Base-by-base conservation (phyloP, 2,797 vertebrate species). In the Peromyscus melanophrys region DNA sequence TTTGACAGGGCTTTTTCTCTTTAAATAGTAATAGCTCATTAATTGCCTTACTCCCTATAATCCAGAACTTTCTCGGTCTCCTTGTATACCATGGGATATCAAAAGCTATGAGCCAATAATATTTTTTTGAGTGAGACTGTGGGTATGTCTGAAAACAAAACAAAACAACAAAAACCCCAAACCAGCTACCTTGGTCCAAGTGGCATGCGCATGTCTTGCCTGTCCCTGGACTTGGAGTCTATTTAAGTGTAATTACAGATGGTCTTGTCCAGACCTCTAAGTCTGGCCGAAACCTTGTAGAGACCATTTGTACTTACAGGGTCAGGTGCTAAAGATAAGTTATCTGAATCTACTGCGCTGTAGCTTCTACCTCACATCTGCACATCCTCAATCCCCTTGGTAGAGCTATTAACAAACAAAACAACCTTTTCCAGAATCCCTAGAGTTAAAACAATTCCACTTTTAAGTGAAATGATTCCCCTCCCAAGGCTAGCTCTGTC, bases 1-100 rank as follows among this genome's bases (percentile, higher is more conserved):
- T 98, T 97, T 97, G 95, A 97, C 96, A 94, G 76, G 46, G 52
- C 86, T 93, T 97, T 49, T 96, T 71, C 75, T 94, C 92, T 97
- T 97, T 97, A 97, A 96, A 98, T 97, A 97, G 96, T 95, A 96
- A 96, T 96, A 89, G 87, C 86, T 97, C 90, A 92, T 97, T 97
- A 97, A 95, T 96, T 89, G 75, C 91, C 71, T 92, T 81, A 71
- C 21, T 93, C 89, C 23, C 71, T 95, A 37, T 23, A 76, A 80
- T 85, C 77, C 46, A 83, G 76, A 94, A 49, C 96, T 78, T 96
- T 52, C 55, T 49, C 75, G 0, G 1, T 31, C 92, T 87, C 69
- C 19, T 75, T 93, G 61, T 94, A n/a, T 92, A 46, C 84, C 94
- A 49, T 93, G 65, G 77, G 76, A 80, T 95, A 97, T 57, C 69